Percentiles rank a stretch among this genome's conserved stretches.
These are phyloP conservation scores for Micromys minutus DNA, from an alignment of 2,113 vertebrate genomes.

Conservation along the genomic window DNA sequence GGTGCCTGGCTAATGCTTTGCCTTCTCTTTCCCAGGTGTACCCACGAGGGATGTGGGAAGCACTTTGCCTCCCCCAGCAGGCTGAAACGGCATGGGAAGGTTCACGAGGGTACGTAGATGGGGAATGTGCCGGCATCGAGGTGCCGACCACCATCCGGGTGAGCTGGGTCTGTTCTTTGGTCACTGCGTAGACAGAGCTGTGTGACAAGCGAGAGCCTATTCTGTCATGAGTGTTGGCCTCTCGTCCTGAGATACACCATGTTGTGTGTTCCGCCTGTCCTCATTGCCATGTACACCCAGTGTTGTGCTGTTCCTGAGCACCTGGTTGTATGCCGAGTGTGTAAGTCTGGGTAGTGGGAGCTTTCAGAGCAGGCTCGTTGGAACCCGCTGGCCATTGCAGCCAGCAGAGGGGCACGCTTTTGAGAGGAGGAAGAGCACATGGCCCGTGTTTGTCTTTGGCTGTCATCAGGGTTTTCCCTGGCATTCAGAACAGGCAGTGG, in stretches of 20 bases:
- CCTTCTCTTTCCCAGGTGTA: conserved; percentile 85
- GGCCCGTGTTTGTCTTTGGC: not conserved
- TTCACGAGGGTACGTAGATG: conserved; percentile 89
- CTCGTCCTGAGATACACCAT: not conserved
- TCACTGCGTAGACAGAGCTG: not conserved
- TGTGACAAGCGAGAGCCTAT: fast-evolving
- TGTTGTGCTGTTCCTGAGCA: fast-evolving
- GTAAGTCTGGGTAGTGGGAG: not conserved
- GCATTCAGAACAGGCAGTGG: not conserved
- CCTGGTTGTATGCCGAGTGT: no score
- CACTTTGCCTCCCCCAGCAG: conserved; percentile 84
- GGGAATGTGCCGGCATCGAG: not conserved
- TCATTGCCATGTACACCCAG: fast-evolving
- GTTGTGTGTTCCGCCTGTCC: fast-evolving
- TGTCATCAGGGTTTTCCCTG: not conserved
- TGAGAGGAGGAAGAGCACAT: not conserved
- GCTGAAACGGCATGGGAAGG: conserved; percentile 89
- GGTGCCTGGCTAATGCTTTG: not conserved
- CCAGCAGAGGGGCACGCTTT: not conserved
- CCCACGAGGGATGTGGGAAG: conserved; percentile 87
- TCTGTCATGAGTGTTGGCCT: not conserved
- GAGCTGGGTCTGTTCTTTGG: fast-evolving
- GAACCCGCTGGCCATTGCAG: not conserved
- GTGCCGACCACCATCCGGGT: not conserved
- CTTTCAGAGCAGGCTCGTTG: not conserved